phyloP scores from a whole-genome alignment of 1,140 invertebrate species.

The Microplitis mediator region DNA sequence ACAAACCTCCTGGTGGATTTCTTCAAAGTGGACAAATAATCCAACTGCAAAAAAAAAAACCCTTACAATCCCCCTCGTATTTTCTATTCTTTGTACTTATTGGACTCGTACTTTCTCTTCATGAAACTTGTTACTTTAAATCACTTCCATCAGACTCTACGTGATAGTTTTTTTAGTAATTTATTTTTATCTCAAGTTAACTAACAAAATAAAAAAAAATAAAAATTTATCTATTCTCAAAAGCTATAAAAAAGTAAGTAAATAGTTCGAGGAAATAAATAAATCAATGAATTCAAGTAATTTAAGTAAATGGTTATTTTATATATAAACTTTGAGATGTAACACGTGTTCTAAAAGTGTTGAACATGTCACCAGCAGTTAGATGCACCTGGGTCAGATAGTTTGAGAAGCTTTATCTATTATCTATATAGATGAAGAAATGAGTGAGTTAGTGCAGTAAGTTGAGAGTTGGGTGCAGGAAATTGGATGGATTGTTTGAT shows the following conservation, averaged over 20 bases:
- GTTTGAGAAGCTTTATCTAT: no score
- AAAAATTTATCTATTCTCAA: no score
- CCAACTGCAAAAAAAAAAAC: background rate
- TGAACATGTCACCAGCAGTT: background rate
- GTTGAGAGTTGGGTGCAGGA: background rate
- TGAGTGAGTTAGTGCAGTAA: background rate
- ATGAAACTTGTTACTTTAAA: background rate
- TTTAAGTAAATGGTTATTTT: background rate
- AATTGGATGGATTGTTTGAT: background rate
- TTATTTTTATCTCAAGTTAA: no score
- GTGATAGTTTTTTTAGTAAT: no score
- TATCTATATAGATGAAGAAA: no score
- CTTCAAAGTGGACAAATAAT: background rate
- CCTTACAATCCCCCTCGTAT: background rate
- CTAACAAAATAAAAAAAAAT: no score
- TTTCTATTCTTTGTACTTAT: background rate
- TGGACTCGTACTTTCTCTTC: background rate
- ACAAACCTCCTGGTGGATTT: background rate
- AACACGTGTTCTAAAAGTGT: background rate
- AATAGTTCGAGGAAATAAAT: no score
- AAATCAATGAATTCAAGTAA: background rate
- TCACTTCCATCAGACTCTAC: background rate
- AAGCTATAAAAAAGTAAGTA: no score
- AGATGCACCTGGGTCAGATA: background rate
- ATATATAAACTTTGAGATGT: background rate